phyloP scores from a whole-genome alignment of 2,888 invertebrate genomes.

The Tinea trinotella region DNA sequence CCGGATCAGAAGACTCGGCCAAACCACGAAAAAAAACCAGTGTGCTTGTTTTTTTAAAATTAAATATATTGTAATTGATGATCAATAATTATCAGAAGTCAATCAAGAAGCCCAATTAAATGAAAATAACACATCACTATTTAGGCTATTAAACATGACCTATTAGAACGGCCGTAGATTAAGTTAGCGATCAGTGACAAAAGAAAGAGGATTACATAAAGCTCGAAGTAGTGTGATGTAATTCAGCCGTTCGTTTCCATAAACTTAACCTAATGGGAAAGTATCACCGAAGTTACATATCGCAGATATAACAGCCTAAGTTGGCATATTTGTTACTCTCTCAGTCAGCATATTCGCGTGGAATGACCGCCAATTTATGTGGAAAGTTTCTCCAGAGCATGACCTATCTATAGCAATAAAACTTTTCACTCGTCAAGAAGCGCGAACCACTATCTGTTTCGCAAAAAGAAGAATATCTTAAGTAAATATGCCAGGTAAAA shows the following conservation, averaged over 20 bases:
- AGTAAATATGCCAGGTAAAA: slow-evolving; percentile 68
- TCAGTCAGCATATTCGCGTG: slow-evolving; percentile 71
- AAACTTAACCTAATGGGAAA: slow-evolving; percentile 63
- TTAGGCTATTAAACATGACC: too few relatives aligned
- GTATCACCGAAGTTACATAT: slow-evolving; percentile 72
- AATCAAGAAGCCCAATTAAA: too few relatives aligned
- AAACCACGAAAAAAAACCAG: too few relatives aligned
- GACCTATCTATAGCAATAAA: slow-evolving; percentile 66
- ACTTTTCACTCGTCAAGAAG: slow-evolving; percentile 67
- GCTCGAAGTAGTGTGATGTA: slow-evolving; percentile 69
- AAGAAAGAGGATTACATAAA: slow-evolving; percentile 60
- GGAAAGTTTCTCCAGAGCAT: slow-evolving; percentile 65
- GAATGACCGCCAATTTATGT: slow-evolving; percentile 73
- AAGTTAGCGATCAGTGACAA: too few relatives aligned
- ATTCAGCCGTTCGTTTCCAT: slow-evolving; percentile 67
- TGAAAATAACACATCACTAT: too few relatives aligned
- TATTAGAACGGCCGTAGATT: not conserved
- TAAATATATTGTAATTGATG: too few relatives aligned
- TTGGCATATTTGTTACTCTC: slow-evolving; percentile 72
- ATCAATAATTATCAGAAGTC: too few relatives aligned
- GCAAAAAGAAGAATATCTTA: slow-evolving; percentile 47
- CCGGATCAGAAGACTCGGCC: too few relatives aligned
- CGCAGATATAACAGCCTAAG: slow-evolving; percentile 70
- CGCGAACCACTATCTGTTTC: slow-evolving; percentile 48
- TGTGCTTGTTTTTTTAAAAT: too few relatives aligned